Evolutionary conservation across 2,797 vertebrate species (phyloP).

Genomic region (Fistularia tabacaria): DNA sequence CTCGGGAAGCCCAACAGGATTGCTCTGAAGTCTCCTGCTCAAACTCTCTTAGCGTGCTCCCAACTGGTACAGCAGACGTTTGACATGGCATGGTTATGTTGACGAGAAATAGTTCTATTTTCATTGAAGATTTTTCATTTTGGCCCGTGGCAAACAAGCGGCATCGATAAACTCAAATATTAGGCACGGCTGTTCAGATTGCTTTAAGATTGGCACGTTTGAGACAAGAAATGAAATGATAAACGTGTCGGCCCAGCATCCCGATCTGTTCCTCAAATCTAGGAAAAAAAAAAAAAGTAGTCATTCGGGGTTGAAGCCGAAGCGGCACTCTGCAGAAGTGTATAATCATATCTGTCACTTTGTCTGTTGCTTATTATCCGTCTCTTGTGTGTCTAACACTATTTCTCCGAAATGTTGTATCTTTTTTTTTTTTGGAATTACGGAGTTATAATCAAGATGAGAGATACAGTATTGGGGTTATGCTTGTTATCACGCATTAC

Average conservation of each 20-base stretch:
- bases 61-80: too few species aligned
- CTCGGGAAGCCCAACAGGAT: too few species aligned
- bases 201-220: slow-evolving; percentile 1
- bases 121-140: too few species aligned
- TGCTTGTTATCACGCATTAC: not conserved
- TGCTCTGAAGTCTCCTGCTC: too few species aligned
- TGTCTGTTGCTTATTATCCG: slow-evolving; percentile 26
- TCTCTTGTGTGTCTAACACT: slow-evolving; percentile 8
- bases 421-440: too few species aligned
- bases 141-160: too few species aligned
- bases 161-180: too few species aligned
- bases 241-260: slow-evolving; percentile 1
- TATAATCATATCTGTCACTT: slow-evolving; percentile 21
- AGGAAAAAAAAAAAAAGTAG: slow-evolving; percentile 6
- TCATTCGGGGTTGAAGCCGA: slow-evolving; percentile 9
- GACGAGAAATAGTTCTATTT: too few species aligned
- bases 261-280: slow-evolving; percentile 3
- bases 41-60: too few species aligned
- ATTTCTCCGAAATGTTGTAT: slow-evolving; percentile 4
- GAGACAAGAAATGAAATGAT: not conserved
- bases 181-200: not conserved
- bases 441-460: slow-evolving; percentile 34
- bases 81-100: too few species aligned
- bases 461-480: not conserved
- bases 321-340: slow-evolving; percentile 5